A percentile compares a stretch with the other conserved stretches of the same genome.
These are phyloP conservation scores for Pedetes capensis DNA, from an alignment of 2,113 vertebrate species.

Conservation along the genomic window DNA sequence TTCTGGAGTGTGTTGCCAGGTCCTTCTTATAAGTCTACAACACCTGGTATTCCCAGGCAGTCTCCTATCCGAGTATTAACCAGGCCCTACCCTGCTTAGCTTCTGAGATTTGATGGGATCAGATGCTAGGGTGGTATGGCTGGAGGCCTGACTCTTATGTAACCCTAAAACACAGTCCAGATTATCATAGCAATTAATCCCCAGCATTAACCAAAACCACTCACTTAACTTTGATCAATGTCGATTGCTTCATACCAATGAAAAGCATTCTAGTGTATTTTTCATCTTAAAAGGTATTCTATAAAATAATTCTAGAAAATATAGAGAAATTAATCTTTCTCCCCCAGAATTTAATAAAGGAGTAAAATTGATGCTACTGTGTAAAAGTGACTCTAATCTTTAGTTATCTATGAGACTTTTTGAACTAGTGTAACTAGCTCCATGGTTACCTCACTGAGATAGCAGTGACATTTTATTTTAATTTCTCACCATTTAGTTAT, in stretches of 20 bases:
- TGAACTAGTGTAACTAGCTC: neutral
- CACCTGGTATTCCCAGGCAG: too few relatives aligned
- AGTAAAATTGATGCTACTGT: neutral
- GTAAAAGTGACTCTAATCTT: neutral
- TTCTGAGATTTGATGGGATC: too few relatives aligned
- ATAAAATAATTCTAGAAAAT: neutral
- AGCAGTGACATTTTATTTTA: conserved; percentile 29
- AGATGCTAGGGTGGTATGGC: too few relatives aligned
- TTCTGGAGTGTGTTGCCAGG: too few relatives aligned
- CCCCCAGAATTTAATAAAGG: neutral
- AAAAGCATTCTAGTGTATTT: neutral
- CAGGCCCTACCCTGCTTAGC: too few relatives aligned
- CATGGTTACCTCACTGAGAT: neutral
- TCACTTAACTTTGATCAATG: neutral
- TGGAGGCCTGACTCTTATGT: too few relatives aligned
- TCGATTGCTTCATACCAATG: neutral
- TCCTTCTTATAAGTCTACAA: too few relatives aligned
- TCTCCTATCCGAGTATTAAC: too few relatives aligned
- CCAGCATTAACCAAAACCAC: neutral
- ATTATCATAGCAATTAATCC: neutral
- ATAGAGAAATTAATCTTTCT: neutral
- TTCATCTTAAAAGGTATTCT: neutral
- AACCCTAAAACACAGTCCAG: neutral
- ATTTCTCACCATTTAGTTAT: conserved; percentile 25
- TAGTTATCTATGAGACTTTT: neutral